Percentiles rank a stretch among this genome's conserved stretches.
phyloP scores from a whole-genome alignment of 2,888 invertebrate species.

The Cephonodes hylas region DNA sequence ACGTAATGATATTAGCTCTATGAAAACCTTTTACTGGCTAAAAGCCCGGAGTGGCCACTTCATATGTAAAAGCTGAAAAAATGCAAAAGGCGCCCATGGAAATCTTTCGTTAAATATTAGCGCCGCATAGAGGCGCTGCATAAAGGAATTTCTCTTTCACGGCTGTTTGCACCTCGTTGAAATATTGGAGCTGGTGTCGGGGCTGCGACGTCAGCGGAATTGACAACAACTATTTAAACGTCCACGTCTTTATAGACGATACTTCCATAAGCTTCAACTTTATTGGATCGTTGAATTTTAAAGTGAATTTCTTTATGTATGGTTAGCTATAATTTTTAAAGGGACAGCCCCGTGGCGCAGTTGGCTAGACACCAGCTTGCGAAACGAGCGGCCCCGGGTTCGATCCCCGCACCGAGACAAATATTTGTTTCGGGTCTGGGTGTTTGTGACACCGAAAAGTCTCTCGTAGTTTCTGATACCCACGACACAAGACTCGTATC shows the following conservation, averaged over 20 bases:
- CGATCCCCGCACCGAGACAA: no score
- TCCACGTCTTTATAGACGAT: not conserved
- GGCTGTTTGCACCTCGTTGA: constrained; percentile 52
- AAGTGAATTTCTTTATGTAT: no score
- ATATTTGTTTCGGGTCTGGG: no score
- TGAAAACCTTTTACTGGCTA: constrained; percentile 12
- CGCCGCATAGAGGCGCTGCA: constrained; percentile 42
- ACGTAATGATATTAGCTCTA: constrained; percentile 11
- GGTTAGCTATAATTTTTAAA: no score
- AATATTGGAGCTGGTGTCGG: constrained; percentile 53
- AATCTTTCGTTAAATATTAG: constrained; percentile 47
- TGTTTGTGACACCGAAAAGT: no score
- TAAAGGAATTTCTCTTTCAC: constrained; percentile 52
- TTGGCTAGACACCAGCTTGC: no score
- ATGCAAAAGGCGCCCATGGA: constrained; percentile 37
- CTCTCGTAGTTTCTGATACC: no score
- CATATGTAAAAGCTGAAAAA: constrained; percentile 31
- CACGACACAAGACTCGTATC: no score
- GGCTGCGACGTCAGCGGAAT: constrained; percentile 28
- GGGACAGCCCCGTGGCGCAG: no score
- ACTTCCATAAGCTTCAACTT: not conserved
- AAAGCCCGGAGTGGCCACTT: constrained; percentile 23
- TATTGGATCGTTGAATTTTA: no score
- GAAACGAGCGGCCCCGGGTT: no score
- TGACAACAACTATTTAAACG: not conserved